These are phyloP conservation scores for Rhodeus uyekii DNA, from an alignment of 2,797 vertebrate genomes.

Conservation along the genomic window DNA sequence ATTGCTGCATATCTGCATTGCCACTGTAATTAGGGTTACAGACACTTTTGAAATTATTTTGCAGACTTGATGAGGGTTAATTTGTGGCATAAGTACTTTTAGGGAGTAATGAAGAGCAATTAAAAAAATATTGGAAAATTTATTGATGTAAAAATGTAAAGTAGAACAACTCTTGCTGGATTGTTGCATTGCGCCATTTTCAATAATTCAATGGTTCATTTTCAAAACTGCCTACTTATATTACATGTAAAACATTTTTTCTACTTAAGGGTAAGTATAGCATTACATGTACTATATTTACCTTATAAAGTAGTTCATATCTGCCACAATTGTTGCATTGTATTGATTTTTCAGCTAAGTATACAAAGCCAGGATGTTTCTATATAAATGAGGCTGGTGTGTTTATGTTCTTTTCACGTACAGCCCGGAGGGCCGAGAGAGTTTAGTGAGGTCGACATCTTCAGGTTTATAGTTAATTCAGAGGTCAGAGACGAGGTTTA, in stretches of 20 bases:
- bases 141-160: not conserved
- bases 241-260: constrained; percentile 10
- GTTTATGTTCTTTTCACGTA: constrained; percentile 11
- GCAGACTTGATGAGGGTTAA: not conserved
- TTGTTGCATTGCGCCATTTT: not conserved
- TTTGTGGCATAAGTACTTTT: not conserved
- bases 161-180: not conserved
- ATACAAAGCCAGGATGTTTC: not conserved
- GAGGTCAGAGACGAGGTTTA: constrained; percentile 55
- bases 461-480: constrained; percentile 53
- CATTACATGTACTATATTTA: not conserved
- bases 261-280: not conserved
- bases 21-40: not conserved
- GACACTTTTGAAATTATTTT: not conserved
- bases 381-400: not conserved
- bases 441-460: constrained; percentile 44
- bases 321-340: constrained; percentile 6
- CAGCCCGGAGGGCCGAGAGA: not conserved
- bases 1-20: not conserved
- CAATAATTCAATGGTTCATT: not conserved
- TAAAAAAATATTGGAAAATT: not conserved
- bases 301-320: not conserved
- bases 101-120: too few species aligned
- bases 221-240: not conserved
- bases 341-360: constrained; percentile 7